Base-by-base conservation (phyloP, 1,140 invertebrate genomes). In the Magallana ariakensis region DNA sequence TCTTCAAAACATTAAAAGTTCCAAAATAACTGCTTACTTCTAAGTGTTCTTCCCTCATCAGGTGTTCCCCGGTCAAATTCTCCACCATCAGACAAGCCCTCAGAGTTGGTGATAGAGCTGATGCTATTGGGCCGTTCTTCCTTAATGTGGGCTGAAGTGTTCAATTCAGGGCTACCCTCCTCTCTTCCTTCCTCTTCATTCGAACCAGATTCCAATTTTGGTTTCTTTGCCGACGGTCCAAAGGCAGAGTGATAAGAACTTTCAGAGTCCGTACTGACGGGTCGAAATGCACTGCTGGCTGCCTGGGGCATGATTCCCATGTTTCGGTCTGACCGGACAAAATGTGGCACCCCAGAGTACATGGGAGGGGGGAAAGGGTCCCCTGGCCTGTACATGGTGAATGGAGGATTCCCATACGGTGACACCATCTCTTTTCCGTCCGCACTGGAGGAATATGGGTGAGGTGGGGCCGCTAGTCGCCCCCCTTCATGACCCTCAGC, bases 401-500 rank as follows among this genome's bases (percentile, higher is more conserved):
- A 93, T 7, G 90, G 90, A 26, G 92, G 85, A 9, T 89, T 90
- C 53, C 88, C 90, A 83, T 91, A 93, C 10, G 92, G 92, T n/a
- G 89, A 85, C 3, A 89, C 58, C 16, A 89, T 83, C 33, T 94
- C 94, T 85, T 94, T 93, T 11, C 87, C 88, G 58, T 92, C 92
- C 66, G 91, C 80, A 26, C 80, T 87, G 54, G 91, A 90, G 33
- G 90, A 86, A 87, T 91, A 93, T 19, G 89, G 91, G 62, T 92
- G 91, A 33, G 88, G 75, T 11, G 91, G 89, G 7, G 88, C 88
- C 9, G 90, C 90, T 13, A 92, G 80, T 33, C 92, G 87, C 15
- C 88, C 87, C 10, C 89, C 96, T 94, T 97, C 97, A 93, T 96
- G 96, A 93, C 97, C 95, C 85, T 94, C 94, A 92, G 96, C 96